Conservation (phyloP, 2,888 invertebrate genomes). For the Bruchidius siliquastri region DNA sequence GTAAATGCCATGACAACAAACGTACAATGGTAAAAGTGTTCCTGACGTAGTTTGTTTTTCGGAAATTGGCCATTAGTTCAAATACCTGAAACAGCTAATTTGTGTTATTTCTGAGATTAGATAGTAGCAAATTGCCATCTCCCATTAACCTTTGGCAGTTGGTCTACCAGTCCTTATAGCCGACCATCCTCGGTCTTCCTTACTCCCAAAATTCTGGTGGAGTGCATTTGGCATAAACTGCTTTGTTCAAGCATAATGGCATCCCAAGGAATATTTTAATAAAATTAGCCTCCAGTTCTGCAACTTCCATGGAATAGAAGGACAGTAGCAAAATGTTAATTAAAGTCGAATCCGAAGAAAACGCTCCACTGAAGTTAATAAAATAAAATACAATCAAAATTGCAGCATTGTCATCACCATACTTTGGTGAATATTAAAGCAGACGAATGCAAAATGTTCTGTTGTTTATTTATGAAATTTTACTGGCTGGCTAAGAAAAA, state of each 20-base stretch:
- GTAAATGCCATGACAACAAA: too few species aligned
- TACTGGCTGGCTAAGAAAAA: too few species aligned
- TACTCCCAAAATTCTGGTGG: neutral
- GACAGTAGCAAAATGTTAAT: neutral
- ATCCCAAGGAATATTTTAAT: neutral
- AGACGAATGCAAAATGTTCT: neutral
- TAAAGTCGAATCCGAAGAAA: neutral
- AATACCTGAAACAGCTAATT: too few species aligned
- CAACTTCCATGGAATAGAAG: neutral
- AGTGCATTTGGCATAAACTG: neutral
- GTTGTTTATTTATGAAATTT: neutral
- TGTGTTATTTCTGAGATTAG: too few species aligned
- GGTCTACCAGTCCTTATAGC: too few species aligned
- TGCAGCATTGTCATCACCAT: neutral
- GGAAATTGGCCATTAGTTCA: too few species aligned
- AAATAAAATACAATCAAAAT: neutral
- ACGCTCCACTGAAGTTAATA: neutral
- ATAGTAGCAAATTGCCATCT: too few species aligned
- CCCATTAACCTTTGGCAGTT: too few species aligned
- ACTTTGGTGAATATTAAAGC: neutral
- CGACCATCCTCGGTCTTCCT: too few species aligned
- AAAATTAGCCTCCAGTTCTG: neutral
- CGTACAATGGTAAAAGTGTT: too few species aligned
- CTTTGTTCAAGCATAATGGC: neutral
- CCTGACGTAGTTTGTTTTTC: too few species aligned